Base-by-base conservation (phyloP, 2,113 vertebrate species). In the Pangasianodon hypophthalmus region DNA sequence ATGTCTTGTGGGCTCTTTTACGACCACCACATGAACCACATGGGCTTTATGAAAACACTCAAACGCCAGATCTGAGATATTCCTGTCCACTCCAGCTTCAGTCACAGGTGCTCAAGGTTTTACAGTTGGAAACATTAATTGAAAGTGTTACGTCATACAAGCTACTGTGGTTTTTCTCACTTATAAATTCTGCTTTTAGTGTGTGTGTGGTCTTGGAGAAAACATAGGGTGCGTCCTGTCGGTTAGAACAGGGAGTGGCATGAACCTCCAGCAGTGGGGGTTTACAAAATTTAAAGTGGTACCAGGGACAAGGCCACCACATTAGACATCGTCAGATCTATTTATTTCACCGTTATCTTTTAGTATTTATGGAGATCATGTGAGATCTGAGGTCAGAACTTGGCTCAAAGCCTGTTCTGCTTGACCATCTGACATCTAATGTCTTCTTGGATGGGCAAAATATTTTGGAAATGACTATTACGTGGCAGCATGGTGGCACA, bases 1-100 rank as follows among this genome's bases (percentile, higher is more conserved):
- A 73, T 84, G n/a, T 21, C 73, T 50, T n/a, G 21, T 44, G 73
- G 69, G 54, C 71, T 86, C 54, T 52, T 85, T 85, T 29, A 46
- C 26, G 29, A 24, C 21, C 62, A 29, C 69, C 73, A 62, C 88
- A 50, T 26, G 71, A 67, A 62, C 85, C 83, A 89, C 77, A 77
- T 3, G 3, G 79, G 10, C 18, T 26, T 67, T 64, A 46, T 2
- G 3, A 56, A 32, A 58, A 44, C 50, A 84, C 48, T 56, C 32
- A 24, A 67, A 24, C 48, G 46, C 64, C 37, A 84, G 81, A 73
- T 88, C 52, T 1, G 58, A 79, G 37, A 75, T 50, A 67, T 84
- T 84, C 24, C 56, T 46, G 82, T 84, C 82, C 46, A 50, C 16
- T 64, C 46, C 58, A 13, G 58, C 77, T 48, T 46, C 11, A 19